A percentile compares a stretch with the other conserved stretches of the same genome.
These are phyloP conservation scores for Tarsius wallacei DNA, from an alignment of 2,797 vertebrate species.

Conservation along the genomic window DNA sequence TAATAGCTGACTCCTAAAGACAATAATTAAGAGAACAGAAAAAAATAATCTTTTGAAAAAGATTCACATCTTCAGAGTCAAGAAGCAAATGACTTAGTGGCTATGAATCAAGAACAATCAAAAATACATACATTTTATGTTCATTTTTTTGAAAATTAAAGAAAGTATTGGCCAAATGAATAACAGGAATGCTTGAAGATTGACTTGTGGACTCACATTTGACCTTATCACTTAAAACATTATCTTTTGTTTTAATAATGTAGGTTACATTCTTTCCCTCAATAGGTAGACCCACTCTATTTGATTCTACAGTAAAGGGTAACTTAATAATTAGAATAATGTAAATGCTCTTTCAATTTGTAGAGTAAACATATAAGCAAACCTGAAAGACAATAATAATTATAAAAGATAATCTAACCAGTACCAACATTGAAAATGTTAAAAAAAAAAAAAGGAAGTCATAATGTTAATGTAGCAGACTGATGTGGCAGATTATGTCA, in stretches of 20 bases:
- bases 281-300: not conserved
- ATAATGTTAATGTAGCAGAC: not conserved
- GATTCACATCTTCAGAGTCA: not conserved
- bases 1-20: not conserved
- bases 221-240: not conserved
- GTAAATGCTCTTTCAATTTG: not conserved
- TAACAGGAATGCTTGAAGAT: not conserved
- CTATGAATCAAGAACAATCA: not conserved
- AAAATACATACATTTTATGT: not conserved
- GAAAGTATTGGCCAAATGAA: not conserved
- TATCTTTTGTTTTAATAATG: not conserved
- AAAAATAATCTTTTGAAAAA: not conserved
- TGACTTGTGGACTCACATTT: not conserved
- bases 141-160: constrained; percentile 7
- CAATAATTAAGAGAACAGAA: not conserved
- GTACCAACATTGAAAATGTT: not conserved
- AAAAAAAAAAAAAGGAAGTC: not conserved
- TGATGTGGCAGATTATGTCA: not conserved
- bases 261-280: not conserved
- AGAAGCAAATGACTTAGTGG: not conserved
- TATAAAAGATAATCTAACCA: not conserved
- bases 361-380: constrained; percentile 6
- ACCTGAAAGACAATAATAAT: not conserved
- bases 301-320: not conserved
- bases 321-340: not conserved